phyloP scores from a whole-genome alignment of 2,888 invertebrate species.

The Gymnosoma rotundatum region DNA sequence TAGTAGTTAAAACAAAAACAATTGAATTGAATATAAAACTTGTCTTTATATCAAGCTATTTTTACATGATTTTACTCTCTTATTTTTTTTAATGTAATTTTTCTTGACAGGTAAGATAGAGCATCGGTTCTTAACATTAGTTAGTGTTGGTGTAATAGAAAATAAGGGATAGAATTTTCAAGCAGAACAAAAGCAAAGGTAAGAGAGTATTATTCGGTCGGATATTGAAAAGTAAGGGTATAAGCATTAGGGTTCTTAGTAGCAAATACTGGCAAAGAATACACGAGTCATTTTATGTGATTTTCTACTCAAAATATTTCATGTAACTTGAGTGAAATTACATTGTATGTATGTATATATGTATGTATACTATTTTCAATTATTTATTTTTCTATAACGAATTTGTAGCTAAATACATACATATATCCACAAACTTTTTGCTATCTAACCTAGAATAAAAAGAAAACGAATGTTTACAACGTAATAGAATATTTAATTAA shows the following conservation, averaged over 20 bases:
- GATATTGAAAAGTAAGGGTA: slow-evolving; percentile 12
- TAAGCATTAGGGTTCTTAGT: slow-evolving; percentile 1
- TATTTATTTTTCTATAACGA: slow-evolving; percentile 39
- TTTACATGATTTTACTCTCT: slow-evolving; percentile 6
- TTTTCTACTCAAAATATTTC: slow-evolving; percentile 35
- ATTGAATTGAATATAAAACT: slow-evolving; percentile 4
- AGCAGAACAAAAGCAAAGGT: slow-evolving; percentile 26
- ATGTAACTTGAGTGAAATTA: slow-evolving; percentile 64
- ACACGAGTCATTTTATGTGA: slow-evolving; percentile 4
- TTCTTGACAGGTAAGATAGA: slow-evolving; percentile 60
- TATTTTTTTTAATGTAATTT: not conserved
- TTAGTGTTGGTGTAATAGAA: slow-evolving; percentile 15
- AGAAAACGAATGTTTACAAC: slow-evolving; percentile 14
- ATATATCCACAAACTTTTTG: not conserved
- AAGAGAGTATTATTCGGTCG: slow-evolving; percentile 30
- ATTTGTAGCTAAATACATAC: slow-evolving; percentile 24
- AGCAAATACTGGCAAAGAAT: not conserved
- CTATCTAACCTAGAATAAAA: not conserved
- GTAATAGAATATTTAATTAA: slow-evolving; percentile 45
- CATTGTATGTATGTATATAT: no score
- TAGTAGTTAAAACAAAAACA: not conserved
- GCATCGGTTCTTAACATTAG: not conserved
- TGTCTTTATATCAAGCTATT: slow-evolving; percentile 43
- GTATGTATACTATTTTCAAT: no score
- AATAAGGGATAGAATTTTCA: slow-evolving; percentile 47